phyloP scores from a whole-genome alignment of 2,797 vertebrate species.

The Eremophila alpestris region DNA sequence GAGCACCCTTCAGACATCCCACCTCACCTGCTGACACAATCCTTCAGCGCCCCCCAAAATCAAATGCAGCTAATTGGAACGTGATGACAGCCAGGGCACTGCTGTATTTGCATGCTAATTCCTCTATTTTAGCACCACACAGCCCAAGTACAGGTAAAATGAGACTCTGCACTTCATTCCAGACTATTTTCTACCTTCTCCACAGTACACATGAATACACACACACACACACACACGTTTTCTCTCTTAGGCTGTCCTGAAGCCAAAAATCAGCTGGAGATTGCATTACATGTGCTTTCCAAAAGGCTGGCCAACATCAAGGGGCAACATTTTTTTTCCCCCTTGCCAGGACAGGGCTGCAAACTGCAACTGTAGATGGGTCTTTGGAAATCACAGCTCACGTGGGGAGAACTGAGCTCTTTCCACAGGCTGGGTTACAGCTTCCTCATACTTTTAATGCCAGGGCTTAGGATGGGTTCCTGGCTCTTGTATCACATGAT shows the following conservation, averaged over 20 bases:
- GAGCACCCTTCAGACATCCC: constrained; percentile 76
- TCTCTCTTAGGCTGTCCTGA: background rate
- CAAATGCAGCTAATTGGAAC: constrained; percentile 82
- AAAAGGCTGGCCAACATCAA: background rate
- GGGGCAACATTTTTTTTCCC: background rate
- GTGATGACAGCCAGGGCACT: constrained; percentile 78
- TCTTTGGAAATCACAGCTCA: background rate
- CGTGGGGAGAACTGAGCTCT: background rate
- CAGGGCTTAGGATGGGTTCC: background rate
- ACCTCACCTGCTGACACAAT: constrained; percentile 76
- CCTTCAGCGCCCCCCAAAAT: constrained; percentile 78
- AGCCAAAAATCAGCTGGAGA: background rate
- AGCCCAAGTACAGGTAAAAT: constrained; percentile 54
- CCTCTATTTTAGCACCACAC: constrained; percentile 60
- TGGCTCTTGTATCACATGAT: background rate
- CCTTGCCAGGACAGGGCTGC: background rate
- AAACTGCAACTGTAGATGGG: background rate
- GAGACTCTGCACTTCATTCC: constrained; percentile 27
- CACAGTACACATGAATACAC: background rate
- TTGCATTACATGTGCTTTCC: background rate
- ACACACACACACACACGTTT: background rate
- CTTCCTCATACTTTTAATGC: background rate
- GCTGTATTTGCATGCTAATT: constrained; percentile 72
- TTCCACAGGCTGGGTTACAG: background rate
- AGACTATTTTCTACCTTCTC: background rate